phyloP scores from a whole-genome alignment of 2,797 vertebrate genomes.

The Lagorchestes hirsutus region DNA sequence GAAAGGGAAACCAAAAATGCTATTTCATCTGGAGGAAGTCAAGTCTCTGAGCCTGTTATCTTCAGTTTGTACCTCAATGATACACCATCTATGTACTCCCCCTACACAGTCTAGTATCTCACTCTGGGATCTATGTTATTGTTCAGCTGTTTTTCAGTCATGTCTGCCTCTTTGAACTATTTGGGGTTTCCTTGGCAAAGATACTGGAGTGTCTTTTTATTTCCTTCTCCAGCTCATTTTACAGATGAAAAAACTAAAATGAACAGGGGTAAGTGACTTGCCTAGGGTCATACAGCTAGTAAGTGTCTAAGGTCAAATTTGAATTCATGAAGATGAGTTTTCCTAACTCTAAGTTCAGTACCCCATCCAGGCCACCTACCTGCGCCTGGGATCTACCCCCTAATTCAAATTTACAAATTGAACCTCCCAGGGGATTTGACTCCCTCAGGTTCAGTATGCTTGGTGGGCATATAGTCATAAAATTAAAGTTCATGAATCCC shows the following conservation, averaged over 20 bases:
- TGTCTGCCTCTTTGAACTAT: background rate
- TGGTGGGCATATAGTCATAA: background rate
- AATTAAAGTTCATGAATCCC: background rate
- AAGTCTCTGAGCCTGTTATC: background rate
- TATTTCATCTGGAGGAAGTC: background rate
- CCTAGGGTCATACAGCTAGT: background rate
- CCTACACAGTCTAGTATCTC: background rate
- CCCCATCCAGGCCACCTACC: no score
- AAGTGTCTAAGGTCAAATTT: background rate
- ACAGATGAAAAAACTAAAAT: background rate
- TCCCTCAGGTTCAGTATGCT: background rate
- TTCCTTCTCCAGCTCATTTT: background rate
- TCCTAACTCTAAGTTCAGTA: background rate
- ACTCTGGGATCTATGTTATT: background rate
- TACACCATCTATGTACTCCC: background rate
- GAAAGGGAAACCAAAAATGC: background rate
- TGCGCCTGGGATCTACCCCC: background rate
- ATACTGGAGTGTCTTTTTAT: background rate
- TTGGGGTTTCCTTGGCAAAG: background rate
- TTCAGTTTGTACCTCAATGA: background rate
- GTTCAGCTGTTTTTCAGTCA: background rate
- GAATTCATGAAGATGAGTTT: background rate
- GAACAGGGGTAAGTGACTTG: background rate
- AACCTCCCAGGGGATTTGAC: background rate
- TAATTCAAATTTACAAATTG: background rate